These are phyloP conservation scores for Ridgeia piscesae DNA, from an alignment of 1,140 invertebrate genomes.

Conservation along the genomic window DNA sequence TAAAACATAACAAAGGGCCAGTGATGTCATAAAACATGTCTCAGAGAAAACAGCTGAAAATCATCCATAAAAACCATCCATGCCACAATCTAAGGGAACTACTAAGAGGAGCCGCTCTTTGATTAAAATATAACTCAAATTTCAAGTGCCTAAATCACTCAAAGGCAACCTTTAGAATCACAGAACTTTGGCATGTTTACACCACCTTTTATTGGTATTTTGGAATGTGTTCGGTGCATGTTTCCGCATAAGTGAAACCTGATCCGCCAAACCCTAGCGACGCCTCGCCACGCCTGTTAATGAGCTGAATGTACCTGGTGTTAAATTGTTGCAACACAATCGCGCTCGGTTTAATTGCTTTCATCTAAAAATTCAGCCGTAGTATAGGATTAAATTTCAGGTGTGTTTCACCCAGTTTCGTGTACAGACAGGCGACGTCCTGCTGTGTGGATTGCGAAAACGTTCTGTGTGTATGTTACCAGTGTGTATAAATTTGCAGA, in stretches of 20 bases:
- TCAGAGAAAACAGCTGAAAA: too few species aligned
- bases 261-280: neutral
- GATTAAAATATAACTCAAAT: neutral
- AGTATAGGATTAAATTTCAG: neutral
- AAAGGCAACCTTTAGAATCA: neutral
- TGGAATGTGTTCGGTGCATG: neutral
- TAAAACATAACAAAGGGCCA: too few species aligned
- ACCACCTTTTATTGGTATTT: neutral
- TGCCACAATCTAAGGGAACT: too few species aligned
- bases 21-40: too few species aligned
- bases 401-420: neutral
- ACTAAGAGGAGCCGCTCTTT: neutral
- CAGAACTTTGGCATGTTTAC: neutral
- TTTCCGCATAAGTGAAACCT: neutral
- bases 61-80: too few species aligned
- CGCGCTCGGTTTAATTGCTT: conserved; percentile 11
- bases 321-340: neutral
- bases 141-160: neutral
- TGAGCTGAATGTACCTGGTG: neutral
- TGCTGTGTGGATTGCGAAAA: neutral
- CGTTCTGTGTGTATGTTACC: neutral
- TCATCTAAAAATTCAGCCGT: conserved; percentile 16
- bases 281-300: neutral
- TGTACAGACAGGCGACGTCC: neutral
- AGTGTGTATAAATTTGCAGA: too few species aligned